Evolutionary conservation across 2,113 vertebrate genomes (phyloP).

Genomic region (Corapipo altera): DNA sequence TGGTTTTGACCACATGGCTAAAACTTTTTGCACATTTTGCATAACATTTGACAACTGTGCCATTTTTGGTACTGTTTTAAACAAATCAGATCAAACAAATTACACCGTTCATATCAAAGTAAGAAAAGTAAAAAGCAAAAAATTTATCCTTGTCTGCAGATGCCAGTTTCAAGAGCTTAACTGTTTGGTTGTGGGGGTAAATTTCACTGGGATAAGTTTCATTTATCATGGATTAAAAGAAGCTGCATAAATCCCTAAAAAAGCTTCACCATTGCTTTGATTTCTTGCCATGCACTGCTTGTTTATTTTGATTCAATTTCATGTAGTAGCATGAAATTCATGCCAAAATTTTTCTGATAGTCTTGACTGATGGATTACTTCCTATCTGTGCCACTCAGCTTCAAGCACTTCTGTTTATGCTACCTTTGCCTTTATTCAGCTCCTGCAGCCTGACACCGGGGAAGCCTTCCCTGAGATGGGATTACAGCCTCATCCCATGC

Average conservation of each 20-base stretch:
- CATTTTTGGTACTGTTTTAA: constrained; percentile 13
- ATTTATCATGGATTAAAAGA: constrained; percentile 52
- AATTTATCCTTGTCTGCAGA: constrained; percentile 4
- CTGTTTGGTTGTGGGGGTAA: background rate
- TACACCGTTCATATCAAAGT: background rate
- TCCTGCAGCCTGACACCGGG: background rate
- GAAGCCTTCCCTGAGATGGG: background rate
- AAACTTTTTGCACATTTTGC: background rate
- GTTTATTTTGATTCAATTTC: constrained; percentile 39
- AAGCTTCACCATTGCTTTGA: constrained; percentile 30
- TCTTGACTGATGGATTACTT: constrained; percentile 44
- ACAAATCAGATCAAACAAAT: constrained; percentile 10
- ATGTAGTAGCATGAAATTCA: constrained; percentile 18
- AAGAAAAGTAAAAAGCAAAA: background rate
- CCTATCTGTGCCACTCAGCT: constrained; percentile 6
- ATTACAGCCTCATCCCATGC: background rate
- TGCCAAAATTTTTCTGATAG: constrained; percentile 24
- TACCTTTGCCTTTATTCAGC: background rate
- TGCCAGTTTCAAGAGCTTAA: constrained; percentile 8
- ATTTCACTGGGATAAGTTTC: constrained; percentile 25
- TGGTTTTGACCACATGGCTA: background rate
- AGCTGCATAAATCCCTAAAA: constrained; percentile 22
- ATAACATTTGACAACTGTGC: background rate
- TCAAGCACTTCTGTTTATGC: background rate
- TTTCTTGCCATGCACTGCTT: constrained; percentile 31